Percentiles rank a stretch among this genome's conserved stretches.
phyloP scores from a whole-genome alignment of 1,140 invertebrate species.

The Cotesia chilonis region DNA sequence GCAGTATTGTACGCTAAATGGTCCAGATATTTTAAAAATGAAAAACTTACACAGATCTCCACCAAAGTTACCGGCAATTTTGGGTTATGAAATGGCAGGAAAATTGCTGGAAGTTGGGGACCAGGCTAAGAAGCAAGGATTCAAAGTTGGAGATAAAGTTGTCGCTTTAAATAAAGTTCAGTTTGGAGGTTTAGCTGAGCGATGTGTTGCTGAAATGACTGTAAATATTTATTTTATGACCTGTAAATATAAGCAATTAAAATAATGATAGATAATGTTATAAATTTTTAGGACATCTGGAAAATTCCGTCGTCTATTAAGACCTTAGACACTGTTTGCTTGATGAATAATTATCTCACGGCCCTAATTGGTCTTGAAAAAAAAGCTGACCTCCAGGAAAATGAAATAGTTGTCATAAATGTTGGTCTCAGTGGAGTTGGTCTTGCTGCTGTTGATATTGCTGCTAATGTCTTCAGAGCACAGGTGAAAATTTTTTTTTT shows the following conservation, averaged over 20 bases:
- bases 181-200: constrained; percentile 67
- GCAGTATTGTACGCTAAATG: constrained; percentile 70
- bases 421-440: constrained; percentile 70
- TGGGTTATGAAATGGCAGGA: constrained; percentile 69
- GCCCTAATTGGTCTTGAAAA: constrained; percentile 68
- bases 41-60: constrained; percentile 64
- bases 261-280: constrained; percentile 35
- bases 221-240: constrained; percentile 50
- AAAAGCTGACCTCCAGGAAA: constrained; percentile 65
- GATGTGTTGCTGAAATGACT: constrained; percentile 62
- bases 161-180: constrained; percentile 67
- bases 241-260: constrained; percentile 7
- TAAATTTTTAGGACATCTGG: constrained; percentile 68
- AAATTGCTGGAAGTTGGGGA: constrained; percentile 62
- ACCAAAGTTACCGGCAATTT: constrained; percentile 64
- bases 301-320: constrained; percentile 63
- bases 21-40: constrained; percentile 66
- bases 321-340: constrained; percentile 63
- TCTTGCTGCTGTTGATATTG: constrained; percentile 71
- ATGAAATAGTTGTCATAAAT: constrained; percentile 69
- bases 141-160: constrained; percentile 64
- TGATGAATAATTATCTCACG: constrained; percentile 70
- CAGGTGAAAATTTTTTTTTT: constrained; percentile 56
- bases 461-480: constrained; percentile 70
- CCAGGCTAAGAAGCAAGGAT: constrained; percentile 49